A percentile compares a stretch with the other conserved stretches of the same genome.
phyloP scores from a whole-genome alignment of 2,888 invertebrate species.

The Rhabditophanes sp. region DNA sequence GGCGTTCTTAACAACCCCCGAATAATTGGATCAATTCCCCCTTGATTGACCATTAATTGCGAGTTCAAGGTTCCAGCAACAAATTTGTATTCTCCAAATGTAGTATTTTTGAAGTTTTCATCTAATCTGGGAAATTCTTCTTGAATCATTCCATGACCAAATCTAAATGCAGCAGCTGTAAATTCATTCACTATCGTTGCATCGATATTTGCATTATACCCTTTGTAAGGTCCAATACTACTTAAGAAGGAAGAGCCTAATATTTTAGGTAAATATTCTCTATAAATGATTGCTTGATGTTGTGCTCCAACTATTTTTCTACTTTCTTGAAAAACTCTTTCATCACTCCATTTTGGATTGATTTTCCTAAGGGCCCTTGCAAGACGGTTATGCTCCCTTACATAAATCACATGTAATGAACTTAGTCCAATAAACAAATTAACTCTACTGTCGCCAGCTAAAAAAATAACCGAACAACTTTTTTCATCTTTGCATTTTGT shows the following conservation, averaged over 20 bases:
- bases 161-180: slow-evolving; percentile 78
- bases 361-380: slow-evolving; percentile 59
- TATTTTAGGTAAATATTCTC: slow-evolving; percentile 74
- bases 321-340: slow-evolving; percentile 67
- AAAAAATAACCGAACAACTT: slow-evolving; percentile 33
- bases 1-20: slow-evolving; percentile 37
- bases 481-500: slow-evolving; percentile 24
- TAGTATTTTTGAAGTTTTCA: slow-evolving; percentile 61
- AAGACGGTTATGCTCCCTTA: slow-evolving; percentile 77
- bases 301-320: slow-evolving; percentile 69
- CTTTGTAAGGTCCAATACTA: slow-evolving; percentile 62
- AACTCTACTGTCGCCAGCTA: slow-evolving; percentile 32
- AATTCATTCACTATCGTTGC: slow-evolving; percentile 83
- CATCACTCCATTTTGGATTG: slow-evolving; percentile 84
- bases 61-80: slow-evolving; percentile 64
- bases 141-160: slow-evolving; percentile 89
- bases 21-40: slow-evolving; percentile 82
- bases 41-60: slow-evolving; percentile 83
- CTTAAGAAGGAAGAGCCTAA: slow-evolving; percentile 59
- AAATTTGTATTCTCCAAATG: slow-evolving; percentile 71
- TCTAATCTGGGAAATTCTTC: slow-evolving; percentile 63
- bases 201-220: slow-evolving; percentile 60
- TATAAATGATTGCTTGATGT: slow-evolving; percentile 44
- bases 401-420: slow-evolving; percentile 53
- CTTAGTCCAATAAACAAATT: slow-evolving; percentile 47